Base-by-base conservation (phyloP, 2,113 vertebrate species). In the Eleginops maclovinus region DNA sequence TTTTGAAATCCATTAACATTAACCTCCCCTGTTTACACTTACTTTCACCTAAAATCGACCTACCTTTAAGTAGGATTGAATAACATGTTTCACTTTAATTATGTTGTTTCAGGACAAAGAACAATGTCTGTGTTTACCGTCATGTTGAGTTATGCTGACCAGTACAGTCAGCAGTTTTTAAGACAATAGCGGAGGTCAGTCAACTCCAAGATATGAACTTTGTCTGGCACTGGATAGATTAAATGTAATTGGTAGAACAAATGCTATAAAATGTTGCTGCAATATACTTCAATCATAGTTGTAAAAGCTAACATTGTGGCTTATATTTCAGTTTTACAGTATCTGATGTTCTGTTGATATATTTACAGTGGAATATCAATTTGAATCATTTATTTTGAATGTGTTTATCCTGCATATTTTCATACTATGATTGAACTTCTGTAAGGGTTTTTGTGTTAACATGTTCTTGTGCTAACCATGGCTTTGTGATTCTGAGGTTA, bases 51-150 rank as follows among this genome's bases (percentile, higher is more conserved):
- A 60, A 75, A 81, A 55, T 81, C 17, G 51, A 83, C 41, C 65
- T 51, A 65, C 60, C 70, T 65, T 77, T 49, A 84, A 74, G 49
- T 36, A 36, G 72, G 53, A 46, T n/a, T 73, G 31, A 69, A 78
- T 44, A 60, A 41, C 56, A 63, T 67, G 16, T 62, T 73, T 51
- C 2, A 60, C 28, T 60, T 75, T 76, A 76, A 85, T 79, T 78
- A 78, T 83, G 56, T 83, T 86, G 58, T 68, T 83, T 64, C 55
- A 81, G 73, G 66, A 86, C 77, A 72, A 63, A 83, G 74, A 81
- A 77, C 73, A 83, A 77, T 67, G 86, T 73, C 67, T 66, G 36
- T 44, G 60, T 81, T 81, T 68, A 71, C 77, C 67, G 51, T 70
- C 63, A 49, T 79, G 85, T 74, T 88, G 86, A 86, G 80, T 81